Conservation (phyloP, 2,888 invertebrate species). For the Tinea trinotella region DNA sequence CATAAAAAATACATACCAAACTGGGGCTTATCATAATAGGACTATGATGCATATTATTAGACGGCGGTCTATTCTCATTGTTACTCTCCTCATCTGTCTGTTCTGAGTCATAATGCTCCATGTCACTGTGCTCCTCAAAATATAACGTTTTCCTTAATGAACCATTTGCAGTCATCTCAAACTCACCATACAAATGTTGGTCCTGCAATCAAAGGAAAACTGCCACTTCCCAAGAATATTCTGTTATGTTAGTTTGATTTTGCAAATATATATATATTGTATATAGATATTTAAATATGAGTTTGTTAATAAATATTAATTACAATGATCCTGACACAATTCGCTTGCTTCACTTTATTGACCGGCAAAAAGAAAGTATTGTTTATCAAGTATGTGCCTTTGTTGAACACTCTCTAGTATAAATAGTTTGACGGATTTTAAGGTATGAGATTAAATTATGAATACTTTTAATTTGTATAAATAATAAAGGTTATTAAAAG, state of each 20-base stretch:
- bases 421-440: too few species aligned
- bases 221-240: not conserved
- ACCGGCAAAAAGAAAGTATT: too few species aligned
- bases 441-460: too few species aligned
- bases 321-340: too few species aligned
- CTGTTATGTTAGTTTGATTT: not conserved
- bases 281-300: too few species aligned
- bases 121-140: conserved; percentile 60
- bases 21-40: conserved; percentile 57
- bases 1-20: conserved; percentile 36
- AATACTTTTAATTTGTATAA: too few species aligned
- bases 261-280: not conserved
- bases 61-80: conserved; percentile 39
- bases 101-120: conserved; percentile 58
- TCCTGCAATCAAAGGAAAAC: conserved; percentile 33
- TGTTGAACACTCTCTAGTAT: too few species aligned
- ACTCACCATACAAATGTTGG: conserved; percentile 51
- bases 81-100: conserved; percentile 56
- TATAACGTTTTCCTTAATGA: conserved; percentile 53
- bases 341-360: too few species aligned
- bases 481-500: too few species aligned
- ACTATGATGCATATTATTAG: conserved; percentile 47
- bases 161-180: conserved; percentile 61
- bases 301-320: too few species aligned
- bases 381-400: too few species aligned